Base-by-base conservation (phyloP, 2,113 vertebrate species). In the Struthio camelus region DNA sequence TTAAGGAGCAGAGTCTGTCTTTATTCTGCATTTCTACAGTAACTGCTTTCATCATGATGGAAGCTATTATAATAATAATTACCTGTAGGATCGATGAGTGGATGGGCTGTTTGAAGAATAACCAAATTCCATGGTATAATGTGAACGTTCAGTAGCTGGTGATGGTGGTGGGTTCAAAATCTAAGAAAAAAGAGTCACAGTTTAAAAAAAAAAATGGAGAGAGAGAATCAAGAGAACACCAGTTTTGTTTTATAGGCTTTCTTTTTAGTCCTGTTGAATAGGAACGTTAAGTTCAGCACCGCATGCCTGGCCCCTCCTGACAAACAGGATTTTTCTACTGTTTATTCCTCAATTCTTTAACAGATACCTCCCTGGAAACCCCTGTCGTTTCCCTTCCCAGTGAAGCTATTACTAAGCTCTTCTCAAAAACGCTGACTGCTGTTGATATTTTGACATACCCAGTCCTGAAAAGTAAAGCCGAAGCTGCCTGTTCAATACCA, bases 61-160 rank as follows among this genome's bases (percentile, higher is more conserved):
- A 82, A 71, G 77, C 50, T 58, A 48, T 30, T 85, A 51, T 64
- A 77, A 61, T 23, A 89, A 56, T 67, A 85, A 93, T 96, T 98
- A 99, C 99, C 99, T 99, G 98, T 99, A 99, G 30, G 99, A 99
- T 56, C 99, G 98, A n/a, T 99, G 99, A 8, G 99, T 99, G 14
- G 99, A 99, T 77, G 99, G 99, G 59, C 99, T 99, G 97, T 99
- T 99, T 85, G 99, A 99, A 51, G 99, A 99, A 92, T 99, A 99
- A 44, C 99, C 99, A 1, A 99, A 99, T 98, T 99, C 99, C 99
- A 99, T 98, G 14, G 99, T 99, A 87, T 99, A 99, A 98, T 99
- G 99, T 10, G 99, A 99, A 54, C 99, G 98, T 51, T 99, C 99
- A 0, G 99, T 99, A 46, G 99, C 99, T 27, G 99, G 99, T 66